These are phyloP conservation scores for Zoanthus solanderi DNA, from an alignment of 92 coral and sea anemone genomes.

Conservation along the genomic window DNA sequence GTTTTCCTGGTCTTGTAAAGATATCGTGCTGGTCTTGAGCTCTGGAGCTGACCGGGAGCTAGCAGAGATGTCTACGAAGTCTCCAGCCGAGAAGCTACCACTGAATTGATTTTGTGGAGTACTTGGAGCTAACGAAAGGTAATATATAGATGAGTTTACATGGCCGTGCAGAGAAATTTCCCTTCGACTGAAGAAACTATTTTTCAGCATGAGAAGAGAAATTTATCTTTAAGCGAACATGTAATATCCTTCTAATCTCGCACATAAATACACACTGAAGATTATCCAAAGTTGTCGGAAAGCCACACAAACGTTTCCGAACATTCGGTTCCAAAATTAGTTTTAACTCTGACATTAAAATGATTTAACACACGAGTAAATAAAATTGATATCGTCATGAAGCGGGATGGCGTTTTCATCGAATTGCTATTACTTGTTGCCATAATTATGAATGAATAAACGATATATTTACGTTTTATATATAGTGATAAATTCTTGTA, in stretches of 20 bases:
- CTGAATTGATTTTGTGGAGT: slow-evolving; percentile 8
- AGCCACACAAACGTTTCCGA: too few species aligned
- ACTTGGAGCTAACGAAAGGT: slow-evolving; percentile 30
- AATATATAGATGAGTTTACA: slow-evolving; percentile 5
- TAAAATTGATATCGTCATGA: slow-evolving; percentile 26
- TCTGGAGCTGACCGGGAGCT: slow-evolving; percentile 15
- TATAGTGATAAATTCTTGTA: slow-evolving; percentile 29
- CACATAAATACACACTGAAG: neutral
- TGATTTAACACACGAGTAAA: slow-evolving; percentile 6
- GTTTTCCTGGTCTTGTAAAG: slow-evolving; percentile 1
- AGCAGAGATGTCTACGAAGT: slow-evolving; percentile 41
- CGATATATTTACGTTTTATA: slow-evolving; percentile 6
- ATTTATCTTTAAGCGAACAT: slow-evolving; percentile 36
- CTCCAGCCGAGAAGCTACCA: slow-evolving; percentile 37
- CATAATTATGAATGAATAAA: slow-evolving; percentile 17
- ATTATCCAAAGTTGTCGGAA: too few species aligned
- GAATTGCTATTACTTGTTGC: slow-evolving; percentile 22
- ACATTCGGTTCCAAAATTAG: neutral
- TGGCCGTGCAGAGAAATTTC: neutral
- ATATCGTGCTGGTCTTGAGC: neutral
- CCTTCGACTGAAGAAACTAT: neutral
- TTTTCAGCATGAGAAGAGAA: slow-evolving; percentile 7
- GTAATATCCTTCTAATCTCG: neutral
- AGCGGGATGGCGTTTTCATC: slow-evolving; percentile 30
- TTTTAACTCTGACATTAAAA: slow-evolving; percentile 27